Percentiles rank a stretch among this genome's conserved stretches.
Evolutionary conservation across 2,888 invertebrate species (phyloP).

Genomic region (Altica lythri): DNA sequence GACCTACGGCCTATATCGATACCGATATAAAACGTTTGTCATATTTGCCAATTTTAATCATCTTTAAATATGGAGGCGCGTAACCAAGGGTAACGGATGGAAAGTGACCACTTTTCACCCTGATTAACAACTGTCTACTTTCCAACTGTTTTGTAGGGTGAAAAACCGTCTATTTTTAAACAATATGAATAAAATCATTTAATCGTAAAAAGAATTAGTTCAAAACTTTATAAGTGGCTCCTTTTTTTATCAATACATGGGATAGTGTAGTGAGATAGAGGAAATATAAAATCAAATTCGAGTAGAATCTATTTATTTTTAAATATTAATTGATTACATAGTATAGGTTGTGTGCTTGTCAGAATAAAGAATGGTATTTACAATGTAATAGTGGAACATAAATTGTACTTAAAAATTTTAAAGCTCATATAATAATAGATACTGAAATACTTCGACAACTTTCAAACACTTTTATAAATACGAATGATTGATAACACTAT

Average conservation of each 20-base stretch:
- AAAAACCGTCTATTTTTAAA: too few species aligned
- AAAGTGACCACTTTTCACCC: too few species aligned
- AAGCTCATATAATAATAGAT: slow-evolving; percentile 53
- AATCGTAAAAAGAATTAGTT: too few species aligned
- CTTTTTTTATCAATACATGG: background rate
- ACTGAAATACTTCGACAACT: slow-evolving; percentile 42
- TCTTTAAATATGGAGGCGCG: too few species aligned
- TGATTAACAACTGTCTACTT: too few species aligned
- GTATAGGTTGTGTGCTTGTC: slow-evolving; percentile 59
- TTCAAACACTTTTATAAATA: slow-evolving; percentile 33
- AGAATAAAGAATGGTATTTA: slow-evolving; percentile 59
- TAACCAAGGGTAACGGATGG: too few species aligned
- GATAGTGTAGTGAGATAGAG: background rate
- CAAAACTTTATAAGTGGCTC: background rate
- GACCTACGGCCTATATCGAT: background rate
- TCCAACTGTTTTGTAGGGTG: too few species aligned
- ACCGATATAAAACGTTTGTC: too few species aligned
- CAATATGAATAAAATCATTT: too few species aligned
- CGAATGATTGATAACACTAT: slow-evolving; percentile 37
- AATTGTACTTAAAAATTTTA: slow-evolving; percentile 56
- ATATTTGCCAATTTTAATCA: too few species aligned
- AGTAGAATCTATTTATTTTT: slow-evolving; percentile 59
- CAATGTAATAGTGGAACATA: slow-evolving; percentile 57
- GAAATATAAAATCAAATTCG: slow-evolving; percentile 27
- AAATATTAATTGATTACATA: slow-evolving; percentile 60